Base-by-base conservation (phyloP, 2,113 vertebrate species). In the Microtus richardsoni region DNA sequence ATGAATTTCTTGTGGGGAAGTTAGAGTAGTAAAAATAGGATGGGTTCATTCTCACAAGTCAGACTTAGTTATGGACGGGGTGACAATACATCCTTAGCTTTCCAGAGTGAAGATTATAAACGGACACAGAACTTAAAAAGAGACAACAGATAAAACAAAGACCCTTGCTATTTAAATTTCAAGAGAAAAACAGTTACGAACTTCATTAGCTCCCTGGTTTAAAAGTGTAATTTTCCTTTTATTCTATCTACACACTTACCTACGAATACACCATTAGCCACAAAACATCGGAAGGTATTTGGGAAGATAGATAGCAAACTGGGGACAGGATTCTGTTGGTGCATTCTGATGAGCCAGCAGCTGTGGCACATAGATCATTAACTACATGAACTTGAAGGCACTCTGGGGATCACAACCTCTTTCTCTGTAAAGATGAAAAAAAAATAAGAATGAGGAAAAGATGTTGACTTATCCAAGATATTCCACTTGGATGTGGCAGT, bases 181-280 rank as follows among this genome's bases (percentile, higher is more conserved):
- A 64, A 28, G 39, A 88, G 60, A 85, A 95, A 33, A 60, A 93
- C 88, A 93, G 41, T 8, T 80, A 24, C 2, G 83, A 66, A 68
- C 4, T 26, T 91, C 47, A 74, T 78, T 93, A 93, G 22, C 10
- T 3, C n/a, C n/a, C 73, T 92, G n/a, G 78, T 92, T 96, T 91
- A 79, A 88, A 96, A 93, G 52, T 85, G 24, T 89, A 78, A 94
- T 84, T 88, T 94, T 33, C 16, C 33, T 89, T 93, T 95, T 94
- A 91, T 86, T 49, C 30, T 85, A 44, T 85, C 60, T 85, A 36
- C 10, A 58, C 47, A 78, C 33, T 89, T 93, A 80, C 4, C 39
- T 9, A 68, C 68, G 79, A 93, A 92, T 47, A 95, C 77, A 96
- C 7, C 21, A 39, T 92, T 92, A 75, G 41, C 64, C 47, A 95